Evolutionary conservation across 2,797 vertebrate species (phyloP), one percentile per base, ranked within the genome.

Genomic region (Tarsius wallacei): DNA sequence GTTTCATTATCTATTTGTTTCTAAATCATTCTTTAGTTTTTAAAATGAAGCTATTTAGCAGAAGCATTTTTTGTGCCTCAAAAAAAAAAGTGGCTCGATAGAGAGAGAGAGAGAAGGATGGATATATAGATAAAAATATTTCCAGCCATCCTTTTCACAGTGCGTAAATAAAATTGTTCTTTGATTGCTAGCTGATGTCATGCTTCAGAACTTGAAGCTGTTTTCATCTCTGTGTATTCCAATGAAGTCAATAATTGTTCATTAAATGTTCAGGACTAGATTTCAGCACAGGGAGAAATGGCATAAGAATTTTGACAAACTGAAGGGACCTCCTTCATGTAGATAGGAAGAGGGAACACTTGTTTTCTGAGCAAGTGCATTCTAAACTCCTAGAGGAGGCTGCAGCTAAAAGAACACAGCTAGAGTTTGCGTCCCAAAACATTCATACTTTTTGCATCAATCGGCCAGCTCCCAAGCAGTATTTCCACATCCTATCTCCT

Each of bases 291-390:
- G 68, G 47, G 36, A 78, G 36, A 89, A 90, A 90, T 2, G 55
- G 22, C 51, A 90, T 59, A 61, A 85, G 71, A 73, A 78, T 85
- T 87, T 53, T 94, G 63, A 92, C 80, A 91, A 87, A 90, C 33
- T 7, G n/a, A 87, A 80, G n/a, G 70, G 26, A 59, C 49, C n/a
- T 64, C 21, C 51, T 77, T 70, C 13, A n/a, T 6, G 12, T 55
- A 93, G 84, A 66, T 7, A 77, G 55, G 74, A 94, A 70, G 22
- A 74, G 51, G 22, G n/a, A 86, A 59, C 2, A 51, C 8, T 49
- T 42, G 21, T 76, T 90, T 92, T 91, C 77, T 90, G 51, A 80
- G 42, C 12, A 63, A 83, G 57, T 24, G 10, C 4, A 36, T 83
- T 78, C 55, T 22, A 3, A 59, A 51, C 53, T 85, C 68, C 22